Base-by-base conservation (phyloP, 2,797 vertebrate genomes). In the Gymnothorax reevesii region DNA sequence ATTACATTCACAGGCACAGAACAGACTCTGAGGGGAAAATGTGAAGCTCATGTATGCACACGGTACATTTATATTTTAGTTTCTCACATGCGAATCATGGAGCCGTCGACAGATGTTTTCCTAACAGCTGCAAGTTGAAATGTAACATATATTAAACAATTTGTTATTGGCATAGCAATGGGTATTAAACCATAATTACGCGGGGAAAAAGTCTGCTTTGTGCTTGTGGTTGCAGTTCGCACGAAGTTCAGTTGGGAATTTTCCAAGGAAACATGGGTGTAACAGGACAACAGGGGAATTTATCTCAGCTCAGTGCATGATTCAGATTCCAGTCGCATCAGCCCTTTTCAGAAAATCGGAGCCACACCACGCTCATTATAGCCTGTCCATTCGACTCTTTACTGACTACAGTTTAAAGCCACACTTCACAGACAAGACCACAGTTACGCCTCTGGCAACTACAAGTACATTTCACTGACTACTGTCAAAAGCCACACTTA, bases 181-280 rank as follows among this genome's bases (percentile, higher is more conserved):
- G 6, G 20, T 64, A 22, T 17, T 86, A 92, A 92, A 92, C 93
- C 93, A 89, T 94, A 92, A 93, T 93, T 93, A 94, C 90, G 90
- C 87, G 27, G 85, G 77, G 87, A 93, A 94, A 93, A 93, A 93
- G 94, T 88, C 90, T 88, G 91, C 93, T 94, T 94, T 93, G 93
- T 94, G 71, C 92, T 92, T 91, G 88, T 89, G 92, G 92, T 93
- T 93, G 92, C 87, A 91, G 89, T 93, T 92, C 90, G 91, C 89
- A 75, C 79, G 93, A 94, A 92, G 92, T 89, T 92, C 92, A 92
- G 90, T 57, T 87, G 87, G 92, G 92, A 91, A 71, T 9, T 57
- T 87, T 83, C 93, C 93, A 92, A 93, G 69, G 87, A 87, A 87
- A 75, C 8, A 80, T 57, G 57, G 59, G 59, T 52, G 62, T 69